phyloP scores from a whole-genome alignment of 2,113 vertebrate genomes.

The Neodontobutis hainanensis region DNA sequence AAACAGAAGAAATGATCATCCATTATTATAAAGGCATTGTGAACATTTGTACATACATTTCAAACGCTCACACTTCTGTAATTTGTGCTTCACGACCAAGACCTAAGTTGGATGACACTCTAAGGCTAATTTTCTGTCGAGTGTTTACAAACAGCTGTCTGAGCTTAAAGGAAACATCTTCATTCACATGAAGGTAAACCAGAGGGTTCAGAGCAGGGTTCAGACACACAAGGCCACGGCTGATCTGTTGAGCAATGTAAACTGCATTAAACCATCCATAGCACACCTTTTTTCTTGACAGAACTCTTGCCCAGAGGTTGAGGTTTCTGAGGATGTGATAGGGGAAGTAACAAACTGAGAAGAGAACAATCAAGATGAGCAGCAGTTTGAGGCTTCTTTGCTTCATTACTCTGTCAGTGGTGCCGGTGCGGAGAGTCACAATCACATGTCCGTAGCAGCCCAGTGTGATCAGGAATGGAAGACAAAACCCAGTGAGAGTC shows the following conservation, averaged over 20 bases:
- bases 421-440: slow-evolving; percentile 66
- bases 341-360: slow-evolving; percentile 82
- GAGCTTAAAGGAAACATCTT: slow-evolving; percentile 49
- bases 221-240: slow-evolving; percentile 79
- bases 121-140: not conserved
- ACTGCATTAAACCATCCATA: slow-evolving; percentile 49
- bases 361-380: slow-evolving; percentile 78
- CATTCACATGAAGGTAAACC: slow-evolving; percentile 75
- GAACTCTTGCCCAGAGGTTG: slow-evolving; percentile 75
- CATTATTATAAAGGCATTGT: no score
- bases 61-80: not conserved
- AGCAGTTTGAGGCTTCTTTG: slow-evolving; percentile 75
- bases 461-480: slow-evolving; percentile 78
- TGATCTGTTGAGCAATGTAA: slow-evolving; percentile 79
- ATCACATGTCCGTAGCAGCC: slow-evolving; percentile 81
- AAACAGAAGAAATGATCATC: no score
- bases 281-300: slow-evolving; percentile 47
- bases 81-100: rapidly evolving
- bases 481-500: slow-evolving; percentile 74
- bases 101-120: not conserved
- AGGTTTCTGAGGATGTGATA: slow-evolving; percentile 82
- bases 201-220: slow-evolving; percentile 85
- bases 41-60: no score
- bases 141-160: not conserved
- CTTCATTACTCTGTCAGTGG: slow-evolving; percentile 61